Conservation (phyloP, 2,888 invertebrate species). For the Rapana venosa region DNA sequence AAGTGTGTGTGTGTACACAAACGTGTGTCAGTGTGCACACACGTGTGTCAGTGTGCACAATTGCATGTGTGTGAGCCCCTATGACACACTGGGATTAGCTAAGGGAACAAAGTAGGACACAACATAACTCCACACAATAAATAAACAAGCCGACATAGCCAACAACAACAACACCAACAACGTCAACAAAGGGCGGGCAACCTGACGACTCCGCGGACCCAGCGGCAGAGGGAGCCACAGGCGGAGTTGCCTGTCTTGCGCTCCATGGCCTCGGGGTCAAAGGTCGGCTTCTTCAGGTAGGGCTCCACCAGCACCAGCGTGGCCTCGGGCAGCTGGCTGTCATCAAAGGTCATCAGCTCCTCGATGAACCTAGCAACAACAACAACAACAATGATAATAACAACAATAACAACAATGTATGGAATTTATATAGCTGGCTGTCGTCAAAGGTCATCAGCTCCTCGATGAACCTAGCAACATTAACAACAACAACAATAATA, state of each 20-base stretch:
- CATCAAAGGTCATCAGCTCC: conserved; percentile 78
- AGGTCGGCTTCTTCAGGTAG: conserved; percentile 75
- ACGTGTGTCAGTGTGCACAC: background rate
- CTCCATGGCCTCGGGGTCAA: conserved; percentile 73
- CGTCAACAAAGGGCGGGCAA: conserved; percentile 46
- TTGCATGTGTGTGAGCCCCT: background rate
- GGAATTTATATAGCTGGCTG: too few species aligned
- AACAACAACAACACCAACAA: background rate
- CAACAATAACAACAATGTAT: too few species aligned
- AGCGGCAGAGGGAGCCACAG: conserved; percentile 76
- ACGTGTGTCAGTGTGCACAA: background rate
- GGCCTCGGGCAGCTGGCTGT: conserved; percentile 75
- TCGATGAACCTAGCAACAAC: conserved; percentile 72
- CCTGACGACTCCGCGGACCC: conserved; percentile 77
- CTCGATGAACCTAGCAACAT: too few species aligned
- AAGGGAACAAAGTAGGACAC: too few species aligned
- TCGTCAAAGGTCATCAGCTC: too few species aligned
- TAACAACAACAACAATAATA: too few species aligned
- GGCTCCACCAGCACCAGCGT: conserved; percentile 76
- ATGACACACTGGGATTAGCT: background rate
- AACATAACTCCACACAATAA: too few species aligned
- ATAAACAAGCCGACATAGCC: background rate
- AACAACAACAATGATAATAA: too few species aligned
- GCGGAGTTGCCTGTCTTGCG: conserved; percentile 74
- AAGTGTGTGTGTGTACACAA: background rate